Base-by-base conservation (phyloP, 1,140 invertebrate genomes). In the Drosophila pseudoobscura region DNA sequence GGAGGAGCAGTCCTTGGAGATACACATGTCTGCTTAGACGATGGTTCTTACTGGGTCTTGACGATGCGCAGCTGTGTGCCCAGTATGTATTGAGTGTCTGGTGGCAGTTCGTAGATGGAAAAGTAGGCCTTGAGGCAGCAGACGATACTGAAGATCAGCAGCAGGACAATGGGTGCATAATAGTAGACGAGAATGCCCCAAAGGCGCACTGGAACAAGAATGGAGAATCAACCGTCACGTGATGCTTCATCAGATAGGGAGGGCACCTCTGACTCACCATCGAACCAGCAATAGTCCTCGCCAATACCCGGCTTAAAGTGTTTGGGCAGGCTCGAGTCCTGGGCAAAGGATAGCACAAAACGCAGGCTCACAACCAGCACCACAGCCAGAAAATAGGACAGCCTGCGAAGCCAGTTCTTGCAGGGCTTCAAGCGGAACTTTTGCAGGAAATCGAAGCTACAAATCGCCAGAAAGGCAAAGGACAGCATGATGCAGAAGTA, bases 381-480 rank as follows among this genome's bases (percentile, higher is more conserved):
- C 94, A 29, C 93, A 0, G 94, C 94, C 66, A 95, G 94, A 29
- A 93, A 84, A 0, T 93, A 84, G 72, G 95, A 95, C 47, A 95
- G 93, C 59, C 91, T 91, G 13, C 77, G 83, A n/a, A 93, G 92
- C 68, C 87, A 91, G 54, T 89, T 92, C 31, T 84, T 91, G 1
- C 91, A 77, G 2, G 92, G 83, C 11, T 91, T 92, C 20, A 92
- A 91, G 92, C 94, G 94, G 89, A 95, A 95, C 24, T 95, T 96
- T 77, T 94, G 93, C 92, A 94, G 95, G 47, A 96, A 94, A 78
- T 96, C 95, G 61, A 95, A 94, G 69, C 95, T 95, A 92, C 96
- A 95, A 11, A 95, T 93, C 79, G 94, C 95, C 84, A 96, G 94
- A 94, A 96, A 96, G 57, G 94, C 95, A 90, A 96, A 96, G 58